These are phyloP conservation scores for Caranx ignobilis DNA, from an alignment of 2,113 vertebrate genomes.

Conservation along the genomic window DNA sequence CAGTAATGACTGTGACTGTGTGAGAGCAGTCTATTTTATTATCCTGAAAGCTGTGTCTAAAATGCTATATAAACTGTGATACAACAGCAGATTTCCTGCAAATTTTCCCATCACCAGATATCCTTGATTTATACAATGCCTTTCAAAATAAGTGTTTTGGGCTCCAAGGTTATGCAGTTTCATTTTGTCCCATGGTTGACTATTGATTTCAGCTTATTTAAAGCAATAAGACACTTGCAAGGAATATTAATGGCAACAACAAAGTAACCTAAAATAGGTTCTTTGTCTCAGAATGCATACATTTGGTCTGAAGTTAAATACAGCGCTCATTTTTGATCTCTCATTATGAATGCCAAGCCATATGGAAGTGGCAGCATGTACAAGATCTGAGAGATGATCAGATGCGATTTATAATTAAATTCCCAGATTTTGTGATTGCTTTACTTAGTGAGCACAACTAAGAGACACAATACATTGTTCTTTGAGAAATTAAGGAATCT, in stretches of 20 bases:
- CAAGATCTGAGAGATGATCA: slow-evolving; percentile 31
- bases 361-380: neutral
- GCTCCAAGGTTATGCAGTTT: neutral
- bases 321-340: neutral
- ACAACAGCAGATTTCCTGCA: neutral
- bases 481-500: slow-evolving; percentile 24
- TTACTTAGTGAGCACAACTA: slow-evolving; percentile 45
- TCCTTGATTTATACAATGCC: neutral
- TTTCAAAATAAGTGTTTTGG: slow-evolving; percentile 20
- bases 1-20: slow-evolving; percentile 11
- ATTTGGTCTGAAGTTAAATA: neutral
- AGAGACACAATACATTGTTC: slow-evolving; percentile 1
- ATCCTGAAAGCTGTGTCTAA: neutral
- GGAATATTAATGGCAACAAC: neutral
- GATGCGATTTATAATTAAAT: slow-evolving; percentile 25
- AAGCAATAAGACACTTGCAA: neutral
- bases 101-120: neutral
- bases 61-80: neutral
- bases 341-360: neutral
- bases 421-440: slow-evolving; percentile 33
- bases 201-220: neutral
- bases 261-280: neutral
- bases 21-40: slow-evolving; percentile 8
- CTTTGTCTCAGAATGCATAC: neutral
- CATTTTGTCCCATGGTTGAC: neutral